Evolutionary conservation across 2,797 vertebrate genomes (phyloP).

Genomic region (Chaunax sp.): DNA sequence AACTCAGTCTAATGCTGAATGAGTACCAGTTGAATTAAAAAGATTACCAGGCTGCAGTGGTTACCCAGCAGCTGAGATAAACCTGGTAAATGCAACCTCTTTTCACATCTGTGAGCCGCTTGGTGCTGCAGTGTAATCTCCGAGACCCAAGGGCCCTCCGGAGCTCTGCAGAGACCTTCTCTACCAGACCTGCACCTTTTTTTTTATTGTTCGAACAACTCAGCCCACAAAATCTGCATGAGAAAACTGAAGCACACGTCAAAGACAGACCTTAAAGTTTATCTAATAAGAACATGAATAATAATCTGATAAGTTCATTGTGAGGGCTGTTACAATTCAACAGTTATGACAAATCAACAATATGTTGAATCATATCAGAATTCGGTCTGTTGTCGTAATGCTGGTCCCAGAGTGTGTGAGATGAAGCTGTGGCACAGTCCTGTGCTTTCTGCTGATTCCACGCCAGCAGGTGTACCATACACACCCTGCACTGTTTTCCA

Average conservation of each 20-base stretch:
- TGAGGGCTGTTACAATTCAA: slow-evolving; percentile 36
- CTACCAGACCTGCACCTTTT: no score
- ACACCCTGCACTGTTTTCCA: slow-evolving; percentile 30
- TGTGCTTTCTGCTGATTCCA: slow-evolving; percentile 19
- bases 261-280: slow-evolving; percentile 27
- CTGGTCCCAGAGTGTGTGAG: neutral
- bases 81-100: no score
- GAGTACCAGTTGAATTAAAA: no score
- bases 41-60: no score
- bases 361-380: slow-evolving; percentile 42
- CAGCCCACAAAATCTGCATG: slow-evolving; percentile 25
- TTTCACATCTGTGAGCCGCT: no score
- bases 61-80: no score
- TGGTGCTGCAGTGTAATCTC: no score
- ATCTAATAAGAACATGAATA: slow-evolving; percentile 46
- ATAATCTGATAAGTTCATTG: slow-evolving; percentile 36
- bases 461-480: slow-evolving; percentile 39
- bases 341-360: slow-evolving; percentile 46
- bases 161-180: no score
- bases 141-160: no score
- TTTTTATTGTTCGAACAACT: slow-evolving; percentile 43
- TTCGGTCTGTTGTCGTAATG: neutral
- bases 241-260: slow-evolving; percentile 40
- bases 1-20: no score
- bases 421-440: neutral